Evolutionary conservation across 2,888 invertebrate genomes (phyloP), one percentile per base, ranked within the genome.

Genomic region (Pardosa pseudoannulata): DNA sequence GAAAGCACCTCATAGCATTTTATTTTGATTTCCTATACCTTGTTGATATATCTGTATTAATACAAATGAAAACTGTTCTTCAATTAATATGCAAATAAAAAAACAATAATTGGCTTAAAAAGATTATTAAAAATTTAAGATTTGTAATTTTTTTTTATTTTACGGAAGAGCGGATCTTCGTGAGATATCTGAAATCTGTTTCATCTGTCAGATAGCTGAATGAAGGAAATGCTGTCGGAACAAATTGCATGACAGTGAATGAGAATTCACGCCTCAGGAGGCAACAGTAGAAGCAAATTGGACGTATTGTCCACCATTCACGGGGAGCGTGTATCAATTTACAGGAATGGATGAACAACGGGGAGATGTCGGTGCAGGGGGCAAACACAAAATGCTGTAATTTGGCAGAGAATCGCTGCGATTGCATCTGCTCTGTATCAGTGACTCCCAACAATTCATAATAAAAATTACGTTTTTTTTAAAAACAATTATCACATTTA

Each of bases 251-350:
- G 71, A 64, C 72, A 79, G 27, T 72, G 72, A 72, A 79, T 28
- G 41, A 72, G 50, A 79, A 79, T 72, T 79, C 79, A 79, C 72
- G 79, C 79, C 65, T 72, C 79, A 64, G 41, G 29, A 31, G 32
- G 72, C 79, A 79, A 50, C 72, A 64, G 32, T 36, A 79, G 50
- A 71, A 71, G 64, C 71, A 79, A 79, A 79, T 79, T 79, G 79
- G 79, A 79, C 39, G 56, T 36, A 79, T 79, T 79, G 79, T 79
- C 79, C 79, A 72, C 64, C 19, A 3, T 7, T 28, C 16, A 50
- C 7, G 32, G 29, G 70, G 79, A 31, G 19, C 6, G 23, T 62
- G 29, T 71, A 70, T 16, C 28, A 56, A 79, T 28, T 62, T 39
- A 32, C 29, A 56, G 23, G 13, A 56, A 23, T 11, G 23, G 23